A percentile compares a stretch with the other conserved stretches of the same genome.
phyloP scores from a whole-genome alignment of 1,140 invertebrate species.

The Tetramorium parvispinum region DNA sequence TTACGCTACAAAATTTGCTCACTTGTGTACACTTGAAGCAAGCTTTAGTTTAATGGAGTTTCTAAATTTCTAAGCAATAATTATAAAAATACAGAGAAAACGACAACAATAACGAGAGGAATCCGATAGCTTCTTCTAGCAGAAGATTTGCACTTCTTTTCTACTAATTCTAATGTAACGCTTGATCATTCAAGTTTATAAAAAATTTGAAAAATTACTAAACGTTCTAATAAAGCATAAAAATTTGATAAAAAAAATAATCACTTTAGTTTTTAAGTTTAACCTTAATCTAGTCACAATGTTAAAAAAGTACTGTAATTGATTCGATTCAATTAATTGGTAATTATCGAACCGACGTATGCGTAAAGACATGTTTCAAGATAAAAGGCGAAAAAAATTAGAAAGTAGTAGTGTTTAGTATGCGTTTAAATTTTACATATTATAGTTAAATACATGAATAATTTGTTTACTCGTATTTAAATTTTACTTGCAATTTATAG shows the following conservation, averaged over 20 bases:
- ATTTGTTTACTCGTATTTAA: background rate
- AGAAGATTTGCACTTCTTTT: background rate
- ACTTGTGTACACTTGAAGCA: background rate
- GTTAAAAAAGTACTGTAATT: too few relatives aligned
- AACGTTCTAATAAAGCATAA: background rate
- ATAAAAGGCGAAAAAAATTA: background rate
- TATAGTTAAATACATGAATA: background rate
- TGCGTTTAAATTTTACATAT: background rate
- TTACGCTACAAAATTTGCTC: background rate
- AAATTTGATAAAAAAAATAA: background rate
- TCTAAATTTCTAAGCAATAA: background rate
- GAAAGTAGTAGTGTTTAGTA: background rate
- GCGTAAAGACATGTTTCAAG: background rate
- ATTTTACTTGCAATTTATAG: background rate
- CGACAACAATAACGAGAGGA: background rate
- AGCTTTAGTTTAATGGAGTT: background rate
- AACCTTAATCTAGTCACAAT: too few relatives aligned
- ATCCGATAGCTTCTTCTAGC: background rate
- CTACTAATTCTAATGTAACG: too few relatives aligned
- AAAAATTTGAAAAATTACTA: background rate
- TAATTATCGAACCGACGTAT: background rate
- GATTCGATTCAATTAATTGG: too few relatives aligned
- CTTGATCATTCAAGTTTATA: background rate
- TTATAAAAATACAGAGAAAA: background rate
- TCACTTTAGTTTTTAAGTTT: background rate